phyloP scores from a whole-genome alignment of 2,113 vertebrate genomes.

The Sinocyclocheilus maitianheensis region DNA sequence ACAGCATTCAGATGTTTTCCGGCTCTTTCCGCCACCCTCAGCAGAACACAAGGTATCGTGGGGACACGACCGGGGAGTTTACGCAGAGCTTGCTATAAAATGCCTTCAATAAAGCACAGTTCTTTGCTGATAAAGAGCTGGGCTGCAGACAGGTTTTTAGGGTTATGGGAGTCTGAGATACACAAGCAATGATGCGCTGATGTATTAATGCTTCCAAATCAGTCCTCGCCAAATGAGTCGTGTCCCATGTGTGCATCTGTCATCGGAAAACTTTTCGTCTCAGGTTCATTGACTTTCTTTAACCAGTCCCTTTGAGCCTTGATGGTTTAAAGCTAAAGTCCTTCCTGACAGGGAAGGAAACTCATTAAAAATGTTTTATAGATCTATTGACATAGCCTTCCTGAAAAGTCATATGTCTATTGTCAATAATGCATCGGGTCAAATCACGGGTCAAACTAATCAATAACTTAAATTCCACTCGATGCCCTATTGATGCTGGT shows the following conservation, averaged over 20 bases:
- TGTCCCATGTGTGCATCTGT: neutral
- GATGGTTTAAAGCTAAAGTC: neutral
- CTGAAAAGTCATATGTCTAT: slow-evolving; percentile 19
- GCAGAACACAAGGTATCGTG: neutral
- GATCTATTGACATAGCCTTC: neutral
- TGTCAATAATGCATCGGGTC: slow-evolving; percentile 62
- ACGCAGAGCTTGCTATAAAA: neutral
- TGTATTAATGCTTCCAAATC: neutral
- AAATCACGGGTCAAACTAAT: slow-evolving; percentile 58
- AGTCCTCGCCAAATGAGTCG: neutral
- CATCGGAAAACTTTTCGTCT: neutral
- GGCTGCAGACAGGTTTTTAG: neutral
- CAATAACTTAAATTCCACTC: slow-evolving; percentile 56
- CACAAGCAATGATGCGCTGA: neutral
- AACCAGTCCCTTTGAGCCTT: neutral
- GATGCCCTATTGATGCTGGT: slow-evolving; percentile 39
- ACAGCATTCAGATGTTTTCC: neutral
- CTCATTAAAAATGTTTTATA: neutral
- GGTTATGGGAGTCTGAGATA: neutral
- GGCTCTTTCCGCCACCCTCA: neutral
- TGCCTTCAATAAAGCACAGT: neutral
- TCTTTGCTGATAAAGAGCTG: neutral
- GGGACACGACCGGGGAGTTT: neutral
- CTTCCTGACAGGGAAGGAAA: neutral
- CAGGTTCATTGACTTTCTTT: neutral